Percentiles rank a stretch among this genome's conserved stretches.
Conservation (phyloP, 1,140 invertebrate species). For the Microplitis demolitor region DNA sequence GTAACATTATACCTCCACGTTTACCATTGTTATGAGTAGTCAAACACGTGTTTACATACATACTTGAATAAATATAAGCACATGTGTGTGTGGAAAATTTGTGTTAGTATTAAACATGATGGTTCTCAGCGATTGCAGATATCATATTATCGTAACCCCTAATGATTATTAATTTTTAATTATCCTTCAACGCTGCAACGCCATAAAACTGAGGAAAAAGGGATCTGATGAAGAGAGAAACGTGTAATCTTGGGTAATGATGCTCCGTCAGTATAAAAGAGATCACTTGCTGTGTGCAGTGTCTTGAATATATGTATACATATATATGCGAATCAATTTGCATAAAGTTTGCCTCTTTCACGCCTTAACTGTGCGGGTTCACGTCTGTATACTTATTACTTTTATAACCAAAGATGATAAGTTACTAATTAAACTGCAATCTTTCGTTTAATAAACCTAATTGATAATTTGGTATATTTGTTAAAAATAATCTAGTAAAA, state of each 20-base stretch:
- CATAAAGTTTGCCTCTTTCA: constrained; percentile 31
- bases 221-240: constrained; percentile 11
- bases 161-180: constrained; percentile 35
- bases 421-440: not conserved
- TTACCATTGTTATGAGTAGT: constrained; percentile 28
- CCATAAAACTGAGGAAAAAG: constrained; percentile 10
- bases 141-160: constrained; percentile 2
- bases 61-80: constrained; percentile 9
- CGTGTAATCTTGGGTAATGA: constrained; percentile 29
- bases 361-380: constrained; percentile 2
- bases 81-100: not conserved
- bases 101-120: not conserved
- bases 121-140: constrained; percentile 8
- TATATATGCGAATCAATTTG: constrained; percentile 28
- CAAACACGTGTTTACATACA: constrained; percentile 30
- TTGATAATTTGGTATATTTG: too few relatives aligned
- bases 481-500: too few relatives aligned
- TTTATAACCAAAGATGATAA: not conserved
- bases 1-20: constrained; percentile 24
- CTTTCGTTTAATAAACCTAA: too few relatives aligned
- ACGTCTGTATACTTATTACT: not conserved
- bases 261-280: constrained; percentile 24
- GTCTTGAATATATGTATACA: constrained; percentile 1
- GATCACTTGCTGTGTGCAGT: constrained; percentile 4
- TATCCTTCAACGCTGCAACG: constrained; percentile 3